phyloP scores from a whole-genome alignment of 2,888 invertebrate species.

The Julus scandinavius region DNA sequence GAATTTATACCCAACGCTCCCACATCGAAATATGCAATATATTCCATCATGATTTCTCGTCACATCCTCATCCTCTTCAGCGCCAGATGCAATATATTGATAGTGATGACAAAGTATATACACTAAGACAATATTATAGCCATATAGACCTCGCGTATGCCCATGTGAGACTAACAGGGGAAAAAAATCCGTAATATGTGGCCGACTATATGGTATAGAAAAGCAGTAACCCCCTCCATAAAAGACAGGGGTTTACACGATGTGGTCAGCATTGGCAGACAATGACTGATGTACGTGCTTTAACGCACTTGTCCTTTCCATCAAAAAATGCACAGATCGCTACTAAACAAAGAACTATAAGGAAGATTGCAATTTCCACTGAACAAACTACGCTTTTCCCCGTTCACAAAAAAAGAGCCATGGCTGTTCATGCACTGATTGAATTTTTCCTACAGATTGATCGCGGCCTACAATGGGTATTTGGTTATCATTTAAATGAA shows the following conservation, averaged over 20 bases:
- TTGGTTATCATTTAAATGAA: constrained; percentile 33
- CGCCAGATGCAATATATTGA: constrained; percentile 33
- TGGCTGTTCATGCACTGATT: constrained; percentile 27
- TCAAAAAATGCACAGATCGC: constrained; percentile 33
- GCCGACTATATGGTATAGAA: neutral
- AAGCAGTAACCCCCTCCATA: constrained; percentile 23
- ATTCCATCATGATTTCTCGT: constrained; percentile 33
- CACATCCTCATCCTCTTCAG: constrained; percentile 33
- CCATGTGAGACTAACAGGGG: neutral
- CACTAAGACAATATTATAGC: constrained; percentile 20
- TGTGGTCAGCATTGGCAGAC: constrained; percentile 27
- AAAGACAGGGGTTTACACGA: constrained; percentile 14
- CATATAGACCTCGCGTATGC: neutral
- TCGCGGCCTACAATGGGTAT: constrained; percentile 33
- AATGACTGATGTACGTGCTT: constrained; percentile 33
- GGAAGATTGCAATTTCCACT: constrained; percentile 33
- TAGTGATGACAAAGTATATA: constrained; percentile 27
- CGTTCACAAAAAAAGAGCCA: constrained; percentile 19
- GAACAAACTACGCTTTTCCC: constrained; percentile 21
- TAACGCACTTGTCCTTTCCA: constrained; percentile 33
- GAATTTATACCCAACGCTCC: neutral
- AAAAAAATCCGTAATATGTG: constrained; percentile 2
- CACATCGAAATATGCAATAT: neutral
- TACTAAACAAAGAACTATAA: constrained; percentile 21
- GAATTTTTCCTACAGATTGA: constrained; percentile 33